Evolutionary conservation across 2,888 invertebrate species (phyloP).

Genomic region (Invenusta paracnida): DNA sequence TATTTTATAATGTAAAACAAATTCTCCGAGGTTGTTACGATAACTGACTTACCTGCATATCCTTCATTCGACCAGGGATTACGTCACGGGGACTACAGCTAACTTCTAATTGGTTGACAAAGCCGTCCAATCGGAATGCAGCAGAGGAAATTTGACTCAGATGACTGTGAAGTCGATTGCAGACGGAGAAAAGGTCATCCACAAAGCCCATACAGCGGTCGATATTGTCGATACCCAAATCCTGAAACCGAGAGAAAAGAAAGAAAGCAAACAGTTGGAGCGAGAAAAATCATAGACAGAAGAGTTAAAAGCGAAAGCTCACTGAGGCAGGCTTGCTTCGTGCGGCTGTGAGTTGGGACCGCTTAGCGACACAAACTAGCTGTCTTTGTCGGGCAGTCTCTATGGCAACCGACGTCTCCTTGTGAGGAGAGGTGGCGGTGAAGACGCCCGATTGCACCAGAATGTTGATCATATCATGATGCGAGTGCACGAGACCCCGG

Average conservation of each 20-base stretch:
- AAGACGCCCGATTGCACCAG: neutral
- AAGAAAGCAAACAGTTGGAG: neutral
- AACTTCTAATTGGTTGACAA: neutral
- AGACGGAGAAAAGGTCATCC: neutral
- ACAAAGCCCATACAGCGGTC: slow-evolving; percentile 33
- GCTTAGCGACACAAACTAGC: neutral
- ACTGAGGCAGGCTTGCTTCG: neutral
- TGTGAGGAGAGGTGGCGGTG: too few relatives aligned
- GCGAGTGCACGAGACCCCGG: neutral
- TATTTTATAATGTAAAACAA: too few relatives aligned
- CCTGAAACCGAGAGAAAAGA: neutral
- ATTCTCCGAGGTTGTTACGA: too few relatives aligned
- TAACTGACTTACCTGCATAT: neutral
- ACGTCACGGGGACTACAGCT: neutral
- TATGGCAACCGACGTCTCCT: too few relatives aligned
- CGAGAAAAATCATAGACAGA: too few relatives aligned
- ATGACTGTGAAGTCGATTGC: neutral
- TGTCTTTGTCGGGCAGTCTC: neutral
- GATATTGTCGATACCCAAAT: slow-evolving; percentile 31
- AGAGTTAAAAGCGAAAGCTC: neutral
- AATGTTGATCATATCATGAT: neutral
- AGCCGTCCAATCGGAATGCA: neutral
- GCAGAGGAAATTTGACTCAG: neutral
- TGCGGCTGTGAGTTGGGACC: neutral
- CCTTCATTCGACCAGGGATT: neutral